Evolutionary conservation across 2,113 vertebrate genomes (phyloP), one percentile per base, ranked within the genome.

Genomic region (Cyanoliseus patagonus): DNA sequence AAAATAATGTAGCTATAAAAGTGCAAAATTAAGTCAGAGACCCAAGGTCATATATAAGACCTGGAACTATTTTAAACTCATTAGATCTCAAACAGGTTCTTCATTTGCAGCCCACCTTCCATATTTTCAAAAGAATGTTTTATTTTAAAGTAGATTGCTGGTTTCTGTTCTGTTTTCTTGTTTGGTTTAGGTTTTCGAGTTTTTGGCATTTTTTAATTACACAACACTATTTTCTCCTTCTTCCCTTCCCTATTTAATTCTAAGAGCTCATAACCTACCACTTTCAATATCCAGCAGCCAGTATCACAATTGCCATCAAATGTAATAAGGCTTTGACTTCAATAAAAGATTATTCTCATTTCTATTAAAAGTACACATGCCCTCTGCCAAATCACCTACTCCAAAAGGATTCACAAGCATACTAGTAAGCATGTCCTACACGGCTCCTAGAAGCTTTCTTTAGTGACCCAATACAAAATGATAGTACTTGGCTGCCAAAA

Each of bases 121-220:
- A 17, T 13, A 70, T 44, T 70, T 94, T 78, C 31, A 15, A 3
- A 92, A 79, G 3, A 44, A 64, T 41, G 35, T n/a, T 51, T 46
- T 80, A 37, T 7, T 63, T 33, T 90, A 80, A 53, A 70, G 7
- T 17, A 57, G 14, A 25, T n/a, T 64, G 13, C 12, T 77, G 7
- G 3, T 23, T 59, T 70, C 3, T 14, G 7, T 9, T 27, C 59
- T 35, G 35, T 25, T 63, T 28, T 39, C 35, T 63, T 62, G 24
- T 39, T 62, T 63, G 2, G 2, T 20, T 28, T 49, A 10, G 0
- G 33, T 13, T 9, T n/a, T 23, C 3, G 18, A 44, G 44, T 18
- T 44, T 18, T 44, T 9, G 53, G 3, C 10, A 30, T 47, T 39
- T 52, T 55, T 3, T n/a, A 72, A 66, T 37, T 44, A 69, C 13